Percentiles rank a stretch among this genome's conserved stretches.
Conservation (phyloP, 2,888 invertebrate genomes). For the Hypomecis atomaria region DNA sequence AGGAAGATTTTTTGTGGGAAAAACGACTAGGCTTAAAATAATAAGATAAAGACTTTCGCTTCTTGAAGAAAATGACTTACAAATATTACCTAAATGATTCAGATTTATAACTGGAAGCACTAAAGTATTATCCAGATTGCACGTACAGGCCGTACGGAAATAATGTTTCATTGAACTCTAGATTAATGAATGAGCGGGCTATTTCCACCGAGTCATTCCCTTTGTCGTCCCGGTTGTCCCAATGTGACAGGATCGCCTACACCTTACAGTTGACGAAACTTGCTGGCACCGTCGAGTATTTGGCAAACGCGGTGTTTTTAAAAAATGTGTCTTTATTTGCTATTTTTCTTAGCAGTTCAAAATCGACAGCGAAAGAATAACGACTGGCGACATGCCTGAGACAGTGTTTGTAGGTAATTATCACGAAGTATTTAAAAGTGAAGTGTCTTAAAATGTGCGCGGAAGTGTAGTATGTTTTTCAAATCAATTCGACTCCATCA, state of each 20-base stretch:
- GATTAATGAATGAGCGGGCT: conserved; percentile 55
- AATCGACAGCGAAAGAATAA: conserved; percentile 66
- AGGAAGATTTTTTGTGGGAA: no score
- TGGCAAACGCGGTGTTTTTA: conserved; percentile 67
- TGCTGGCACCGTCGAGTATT: conserved; percentile 70
- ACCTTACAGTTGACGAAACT: conserved; percentile 54
- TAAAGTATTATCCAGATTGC: background rate
- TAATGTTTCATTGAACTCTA: conserved; percentile 57
- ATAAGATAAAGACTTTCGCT: no score
- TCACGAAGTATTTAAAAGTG: conserved; percentile 23
- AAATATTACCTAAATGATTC: conserved; percentile 39
- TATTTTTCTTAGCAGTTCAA: conserved; percentile 64
- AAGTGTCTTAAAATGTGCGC: conserved; percentile 12
- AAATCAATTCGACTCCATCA: no score
- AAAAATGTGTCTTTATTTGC: conserved; percentile 64
- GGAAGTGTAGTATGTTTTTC: background rate
- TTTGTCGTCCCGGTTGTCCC: conserved; percentile 46
- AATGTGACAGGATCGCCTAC: conserved; percentile 54
- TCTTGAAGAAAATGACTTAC: conserved; percentile 2
- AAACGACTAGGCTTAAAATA: no score
- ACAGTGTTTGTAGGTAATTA: conserved; percentile 71
- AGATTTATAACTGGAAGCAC: no score
- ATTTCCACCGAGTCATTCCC: conserved; percentile 59
- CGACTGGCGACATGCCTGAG: conserved; percentile 70
- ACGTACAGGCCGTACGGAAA: conserved; percentile 37